Percentiles rank a stretch among this genome's conserved stretches.
Conservation (phyloP, 1,140 invertebrate species). For the Octopus bimaculoides region DNA sequence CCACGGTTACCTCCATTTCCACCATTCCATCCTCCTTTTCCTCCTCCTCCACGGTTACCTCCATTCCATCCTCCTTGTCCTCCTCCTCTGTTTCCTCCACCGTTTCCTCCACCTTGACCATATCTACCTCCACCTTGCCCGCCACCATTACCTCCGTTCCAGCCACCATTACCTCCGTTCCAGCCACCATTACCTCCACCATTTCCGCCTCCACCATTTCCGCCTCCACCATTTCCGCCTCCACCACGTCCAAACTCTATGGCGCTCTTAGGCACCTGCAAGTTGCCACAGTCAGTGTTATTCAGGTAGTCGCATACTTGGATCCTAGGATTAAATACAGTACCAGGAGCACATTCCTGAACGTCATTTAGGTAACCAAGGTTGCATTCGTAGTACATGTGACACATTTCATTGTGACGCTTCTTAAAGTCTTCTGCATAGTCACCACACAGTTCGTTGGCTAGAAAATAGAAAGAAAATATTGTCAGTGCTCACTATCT, state of each 20-base stretch:
- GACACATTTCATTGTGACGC: background rate
- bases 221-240: background rate
- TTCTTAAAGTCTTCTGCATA: background rate
- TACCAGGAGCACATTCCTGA: conserved; percentile 2
- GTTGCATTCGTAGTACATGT: background rate
- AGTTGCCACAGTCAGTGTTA: conserved; percentile 1
- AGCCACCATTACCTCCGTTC: background rate
- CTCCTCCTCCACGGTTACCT: background rate
- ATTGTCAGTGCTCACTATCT: no score
- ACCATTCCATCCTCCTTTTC: background rate
- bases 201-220: background rate
- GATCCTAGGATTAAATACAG: background rate
- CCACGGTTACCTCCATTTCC: background rate
- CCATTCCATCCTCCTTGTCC: background rate
- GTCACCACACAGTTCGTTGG: background rate
- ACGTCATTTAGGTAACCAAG: background rate
- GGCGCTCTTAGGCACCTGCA: background rate
- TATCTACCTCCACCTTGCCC: background rate
- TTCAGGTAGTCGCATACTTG: conserved; percentile 12
- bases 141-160: background rate
- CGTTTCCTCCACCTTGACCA: background rate
- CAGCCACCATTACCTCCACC: background rate
- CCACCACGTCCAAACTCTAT: background rate
- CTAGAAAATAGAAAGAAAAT: background rate
- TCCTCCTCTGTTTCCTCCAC: background rate